phyloP scores from a whole-genome alignment of 2,797 vertebrate species.

The Garrulus glandarius region DNA sequence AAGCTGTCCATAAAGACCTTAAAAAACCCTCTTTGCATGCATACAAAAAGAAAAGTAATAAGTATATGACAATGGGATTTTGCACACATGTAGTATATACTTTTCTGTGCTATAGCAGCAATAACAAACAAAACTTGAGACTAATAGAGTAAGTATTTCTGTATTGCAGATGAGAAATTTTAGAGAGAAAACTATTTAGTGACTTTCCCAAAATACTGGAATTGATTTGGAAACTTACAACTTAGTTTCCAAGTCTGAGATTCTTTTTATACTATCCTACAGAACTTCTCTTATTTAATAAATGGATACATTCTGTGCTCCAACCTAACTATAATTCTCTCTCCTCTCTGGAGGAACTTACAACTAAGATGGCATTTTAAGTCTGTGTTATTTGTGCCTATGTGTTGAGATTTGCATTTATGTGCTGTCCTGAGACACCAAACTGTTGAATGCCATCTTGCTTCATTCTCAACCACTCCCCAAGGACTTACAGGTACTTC shows the following conservation, averaged over 20 bases:
- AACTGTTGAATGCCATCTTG: background rate
- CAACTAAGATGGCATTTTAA: background rate
- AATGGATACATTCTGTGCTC: background rate
- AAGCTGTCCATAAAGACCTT: background rate
- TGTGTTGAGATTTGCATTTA: background rate
- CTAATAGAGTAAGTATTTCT: background rate
- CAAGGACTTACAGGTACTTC: background rate
- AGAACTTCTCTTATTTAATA: background rate
- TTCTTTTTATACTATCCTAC: background rate
- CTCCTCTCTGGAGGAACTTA: background rate
- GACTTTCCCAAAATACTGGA: background rate
- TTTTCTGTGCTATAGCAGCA: background rate
- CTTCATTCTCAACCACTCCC: background rate
- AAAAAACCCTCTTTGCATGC: background rate
- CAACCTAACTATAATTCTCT: background rate
- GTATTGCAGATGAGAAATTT: background rate
- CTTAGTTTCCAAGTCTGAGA: background rate
- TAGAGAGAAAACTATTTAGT: constrained; percentile 5
- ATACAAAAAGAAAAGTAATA: background rate
- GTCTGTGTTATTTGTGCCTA: background rate
- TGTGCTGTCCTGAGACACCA: background rate
- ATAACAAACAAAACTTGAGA: constrained; percentile 6
- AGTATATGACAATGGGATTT: background rate
- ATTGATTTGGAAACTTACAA: background rate
- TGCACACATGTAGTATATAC: background rate